Evolutionary conservation across 2,888 invertebrate genomes (phyloP), one percentile per base, ranked within the genome.

Genomic region (Neoascia interrupta): DNA sequence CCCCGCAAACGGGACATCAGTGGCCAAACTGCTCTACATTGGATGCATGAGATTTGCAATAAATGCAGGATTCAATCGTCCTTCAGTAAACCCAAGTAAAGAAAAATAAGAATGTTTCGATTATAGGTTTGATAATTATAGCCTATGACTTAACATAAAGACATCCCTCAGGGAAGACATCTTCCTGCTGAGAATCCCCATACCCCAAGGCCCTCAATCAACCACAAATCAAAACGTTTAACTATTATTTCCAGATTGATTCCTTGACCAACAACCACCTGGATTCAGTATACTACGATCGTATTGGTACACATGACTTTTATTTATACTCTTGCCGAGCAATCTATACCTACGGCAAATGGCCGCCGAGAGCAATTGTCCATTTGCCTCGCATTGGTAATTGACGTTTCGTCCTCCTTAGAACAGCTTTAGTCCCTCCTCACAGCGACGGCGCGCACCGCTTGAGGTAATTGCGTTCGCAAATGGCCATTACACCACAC

Each of bases 381-480:
- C 72, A 79, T 66, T 73, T 73, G 72, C 34, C 54, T 54, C 39
- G 39, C n/a, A n/a, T n/a, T n/a, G 39, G 72, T 79, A 79, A 79
- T 79, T 79, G 73, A 66, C 41, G 73, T 36, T 53, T 66, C 54
- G 73, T 79, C 66, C 73, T 64, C 56, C 72, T 79, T 72, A 73
- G 73, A 72, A 73, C 73, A 66, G 79, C 73, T 73, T 73, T 49
- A 73, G 79, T 73, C 72, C 72, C 61, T 60, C 79, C 79, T 73
- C 41, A 66, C 79, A 73, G 79, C n/a, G n/a, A n/a, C n/a, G n/a
- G n/a, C n/a, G n/a, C n/a, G n/a, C 79, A 73, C 49, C 61, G 60
- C 79, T 79, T 79, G 72, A 47, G 47, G 61, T 79, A 79, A 79
- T 73, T 79, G 61, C 56, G 47, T 39, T n/a, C 56, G 21, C 34